phyloP scores from a whole-genome alignment of 1,140 invertebrate species.

The Amphibalanus amphitrite region DNA sequence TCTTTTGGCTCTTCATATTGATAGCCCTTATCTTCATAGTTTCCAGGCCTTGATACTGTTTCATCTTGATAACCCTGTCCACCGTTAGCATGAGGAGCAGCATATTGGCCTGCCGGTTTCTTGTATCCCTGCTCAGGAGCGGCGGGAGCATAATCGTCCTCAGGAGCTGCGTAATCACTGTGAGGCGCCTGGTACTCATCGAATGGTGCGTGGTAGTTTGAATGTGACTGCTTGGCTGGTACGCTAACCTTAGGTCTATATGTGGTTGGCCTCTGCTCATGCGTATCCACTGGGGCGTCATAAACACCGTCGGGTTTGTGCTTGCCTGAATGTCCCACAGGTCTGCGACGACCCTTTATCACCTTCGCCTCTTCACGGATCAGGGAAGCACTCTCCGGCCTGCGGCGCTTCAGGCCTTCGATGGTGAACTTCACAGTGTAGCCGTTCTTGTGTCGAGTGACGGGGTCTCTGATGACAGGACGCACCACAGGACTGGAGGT shows the following conservation, averaged over 20 bases:
- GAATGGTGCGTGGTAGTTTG: neutral
- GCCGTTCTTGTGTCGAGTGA: neutral
- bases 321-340: no score
- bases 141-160: neutral
- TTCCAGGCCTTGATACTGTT: no score
- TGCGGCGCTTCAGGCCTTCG: neutral
- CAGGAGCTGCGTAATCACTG: neutral
- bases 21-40: no score
- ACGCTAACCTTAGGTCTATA: neutral
- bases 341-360: neutral
- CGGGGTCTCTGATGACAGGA: no score
- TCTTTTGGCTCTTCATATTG: no score
- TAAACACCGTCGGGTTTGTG: neutral
- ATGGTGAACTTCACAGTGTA: neutral
- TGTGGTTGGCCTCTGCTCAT: neutral
- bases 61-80: no score
- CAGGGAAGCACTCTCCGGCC: neutral
- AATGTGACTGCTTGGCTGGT: neutral
- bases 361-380: neutral
- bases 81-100: no score
- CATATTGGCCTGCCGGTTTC: no score
- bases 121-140: no score
- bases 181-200: neutral
- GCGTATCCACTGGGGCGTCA: neutral
- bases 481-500: neutral